phyloP scores from a whole-genome alignment of 2,888 invertebrate species.

The Phrixothrix hirtus region DNA sequence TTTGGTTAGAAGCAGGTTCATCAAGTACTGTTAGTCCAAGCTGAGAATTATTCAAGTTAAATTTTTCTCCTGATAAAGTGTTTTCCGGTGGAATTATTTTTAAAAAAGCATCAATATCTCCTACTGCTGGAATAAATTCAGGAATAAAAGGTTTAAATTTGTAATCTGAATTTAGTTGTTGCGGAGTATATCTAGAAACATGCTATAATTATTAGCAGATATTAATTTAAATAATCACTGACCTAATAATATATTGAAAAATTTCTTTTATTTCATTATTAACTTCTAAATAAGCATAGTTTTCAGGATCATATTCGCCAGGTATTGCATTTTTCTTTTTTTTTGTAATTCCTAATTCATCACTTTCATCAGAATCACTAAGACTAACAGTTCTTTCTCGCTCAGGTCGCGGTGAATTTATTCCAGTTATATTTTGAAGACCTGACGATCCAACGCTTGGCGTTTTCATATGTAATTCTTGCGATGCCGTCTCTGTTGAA shows the following conservation, averaged over 20 bases:
- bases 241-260: constrained; percentile 91
- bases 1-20: constrained; percentile 94
- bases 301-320: constrained; percentile 77
- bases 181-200: constrained; percentile 81
- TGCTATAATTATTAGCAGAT: not conserved
- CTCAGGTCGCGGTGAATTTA: constrained; percentile 31
- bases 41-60: constrained; percentile 49
- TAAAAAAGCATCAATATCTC: constrained; percentile 97
- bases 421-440: constrained; percentile 37
- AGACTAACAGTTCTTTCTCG: constrained; percentile 35
- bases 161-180: constrained; percentile 86
- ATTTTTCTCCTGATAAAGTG: constrained; percentile 47
- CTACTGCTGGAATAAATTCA: constrained; percentile 96
- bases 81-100: constrained; percentile 86
- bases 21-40: constrained; percentile 80
- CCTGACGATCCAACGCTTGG: constrained; percentile 42
- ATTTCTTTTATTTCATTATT: constrained; percentile 86
- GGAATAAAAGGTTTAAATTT: constrained; percentile 93
- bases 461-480: constrained; percentile 10
- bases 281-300: constrained; percentile 81
- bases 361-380: constrained; percentile 47
- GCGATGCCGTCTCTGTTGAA: not conserved
- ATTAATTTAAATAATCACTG: constrained; percentile 33
- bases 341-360: constrained; percentile 31
- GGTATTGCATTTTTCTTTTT: constrained; percentile 41